Percentiles rank a stretch among this genome's conserved stretches.
Conservation (phyloP, 2,888 invertebrate genomes). For the Leptinotarsa tumamoca region DNA sequence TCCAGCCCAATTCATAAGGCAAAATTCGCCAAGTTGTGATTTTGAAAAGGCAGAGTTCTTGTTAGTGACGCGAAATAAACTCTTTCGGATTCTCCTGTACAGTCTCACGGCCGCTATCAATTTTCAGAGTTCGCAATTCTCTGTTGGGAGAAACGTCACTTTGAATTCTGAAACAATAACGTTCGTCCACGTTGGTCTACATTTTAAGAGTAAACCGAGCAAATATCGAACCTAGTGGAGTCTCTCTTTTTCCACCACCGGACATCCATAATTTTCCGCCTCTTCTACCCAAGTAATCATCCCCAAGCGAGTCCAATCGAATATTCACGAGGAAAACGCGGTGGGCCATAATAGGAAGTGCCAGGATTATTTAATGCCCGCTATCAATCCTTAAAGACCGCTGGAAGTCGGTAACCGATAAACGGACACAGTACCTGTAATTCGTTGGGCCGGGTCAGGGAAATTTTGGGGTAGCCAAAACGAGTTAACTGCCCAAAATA, state of each 20-base stretch:
- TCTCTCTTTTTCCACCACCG: too few species aligned
- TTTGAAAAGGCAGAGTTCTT: too few species aligned
- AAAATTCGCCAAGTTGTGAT: too few species aligned
- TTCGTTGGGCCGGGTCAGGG: conserved; percentile 35
- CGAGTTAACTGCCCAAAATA: conserved; percentile 36
- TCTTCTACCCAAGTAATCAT: conserved; percentile 10
- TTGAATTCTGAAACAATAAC: too few species aligned
- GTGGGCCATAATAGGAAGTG: conserved; percentile 30
- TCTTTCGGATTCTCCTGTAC: too few species aligned
- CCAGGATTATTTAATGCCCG: conserved; percentile 32
- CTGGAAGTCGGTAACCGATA: conserved; percentile 30
- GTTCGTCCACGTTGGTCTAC: not conserved
- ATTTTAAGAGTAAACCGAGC: not conserved
- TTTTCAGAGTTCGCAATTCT: too few species aligned
- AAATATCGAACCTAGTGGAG: too few species aligned
- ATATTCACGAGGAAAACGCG: conserved; percentile 27
- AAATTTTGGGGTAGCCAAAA: conserved; percentile 33
- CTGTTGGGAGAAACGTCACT: too few species aligned
- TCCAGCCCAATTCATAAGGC: too few species aligned
- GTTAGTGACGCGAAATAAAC: too few species aligned
- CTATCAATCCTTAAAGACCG: conserved; percentile 35
- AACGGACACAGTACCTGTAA: conserved; percentile 31
- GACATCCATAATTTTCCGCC: not conserved
- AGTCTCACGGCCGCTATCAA: too few species aligned
- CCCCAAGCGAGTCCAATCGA: conserved; percentile 21